Conservation (phyloP, 2,113 vertebrate genomes). For the Corythoichthys intestinalis region DNA sequence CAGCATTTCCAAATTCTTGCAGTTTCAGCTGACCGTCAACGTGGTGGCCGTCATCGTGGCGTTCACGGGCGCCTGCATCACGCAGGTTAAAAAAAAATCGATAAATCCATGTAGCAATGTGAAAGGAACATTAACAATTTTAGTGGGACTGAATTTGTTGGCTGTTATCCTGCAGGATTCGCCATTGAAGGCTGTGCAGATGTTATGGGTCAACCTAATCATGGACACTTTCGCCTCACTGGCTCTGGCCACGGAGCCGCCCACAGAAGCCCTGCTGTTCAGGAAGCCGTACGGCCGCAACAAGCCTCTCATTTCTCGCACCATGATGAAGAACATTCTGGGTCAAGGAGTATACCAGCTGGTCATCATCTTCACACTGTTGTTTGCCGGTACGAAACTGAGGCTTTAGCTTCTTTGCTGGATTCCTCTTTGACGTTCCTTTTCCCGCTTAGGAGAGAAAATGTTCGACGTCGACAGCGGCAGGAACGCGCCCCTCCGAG, state of each 20-base stretch:
- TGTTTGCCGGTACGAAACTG: conserved; percentile 86
- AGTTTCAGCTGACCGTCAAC: conserved; percentile 98
- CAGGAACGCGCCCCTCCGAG: conserved; percentile 88
- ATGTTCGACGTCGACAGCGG: conserved; percentile 95
- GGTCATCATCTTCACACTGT: conserved; percentile 87
- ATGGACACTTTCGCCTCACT: conserved; percentile 98
- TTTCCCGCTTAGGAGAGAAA: conserved; percentile 79
- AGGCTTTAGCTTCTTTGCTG: not conserved
- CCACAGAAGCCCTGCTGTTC: conserved; percentile 91
- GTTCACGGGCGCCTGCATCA: conserved; percentile 97
- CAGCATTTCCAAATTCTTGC: conserved; percentile 98
- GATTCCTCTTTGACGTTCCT: not conserved
- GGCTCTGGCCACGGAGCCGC: conserved; percentile 95
- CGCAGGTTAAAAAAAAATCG: conserved; percentile 79
- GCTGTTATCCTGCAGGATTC: conserved; percentile 79
- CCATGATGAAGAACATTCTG: conserved; percentile 99
- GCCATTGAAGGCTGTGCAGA: conserved; percentile 96
- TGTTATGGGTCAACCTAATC: conserved; percentile 99
- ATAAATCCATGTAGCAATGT: not conserved
- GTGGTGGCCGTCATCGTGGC: conserved; percentile 98
- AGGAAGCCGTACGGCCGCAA: conserved; percentile 96
- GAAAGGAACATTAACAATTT: no score
- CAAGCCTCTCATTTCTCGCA: conserved; percentile 97
- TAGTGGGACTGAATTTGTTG: no score
- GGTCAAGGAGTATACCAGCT: conserved; percentile 96